Percentiles rank a stretch among this genome's conserved stretches.
phyloP scores from a whole-genome alignment of 2,113 vertebrate genomes.

The Vicugna pacos region DNA sequence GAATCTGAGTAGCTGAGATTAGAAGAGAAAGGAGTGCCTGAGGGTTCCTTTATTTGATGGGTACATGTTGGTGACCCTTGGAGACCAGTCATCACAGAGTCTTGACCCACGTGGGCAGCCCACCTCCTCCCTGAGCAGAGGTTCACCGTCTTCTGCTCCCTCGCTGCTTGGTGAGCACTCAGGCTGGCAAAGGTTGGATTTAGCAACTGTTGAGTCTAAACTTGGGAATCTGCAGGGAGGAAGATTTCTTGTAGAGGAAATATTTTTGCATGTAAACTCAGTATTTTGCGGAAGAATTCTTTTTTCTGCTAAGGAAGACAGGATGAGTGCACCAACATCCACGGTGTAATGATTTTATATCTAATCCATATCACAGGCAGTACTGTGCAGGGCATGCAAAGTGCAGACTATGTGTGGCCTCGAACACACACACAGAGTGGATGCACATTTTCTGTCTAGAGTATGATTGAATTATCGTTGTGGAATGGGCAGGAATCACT shows the following conservation, averaged over 20 bases:
- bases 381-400: not conserved
- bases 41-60: not conserved
- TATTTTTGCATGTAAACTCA: not conserved
- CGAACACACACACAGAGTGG: no score
- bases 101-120: not conserved
- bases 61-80: not conserved
- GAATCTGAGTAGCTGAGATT: not conserved
- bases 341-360: not conserved
- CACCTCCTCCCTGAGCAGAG: not conserved
- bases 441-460: not conserved
- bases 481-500: not conserved
- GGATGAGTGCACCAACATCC: not conserved
- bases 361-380: not conserved
- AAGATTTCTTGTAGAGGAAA: not conserved
- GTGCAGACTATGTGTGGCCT: not conserved
- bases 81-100: not conserved
- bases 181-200: not conserved
- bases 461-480: not conserved
- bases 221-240: not conserved
- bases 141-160: not conserved
- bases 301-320: slow-evolving; percentile 27
- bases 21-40: not conserved
- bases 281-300: not conserved
- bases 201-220: not conserved
- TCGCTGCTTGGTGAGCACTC: not conserved